A percentile compares a stretch with the other conserved stretches of the same genome.
Conservation (phyloP, 2,797 vertebrate species). For the Phrynocephalus vlangalii region DNA sequence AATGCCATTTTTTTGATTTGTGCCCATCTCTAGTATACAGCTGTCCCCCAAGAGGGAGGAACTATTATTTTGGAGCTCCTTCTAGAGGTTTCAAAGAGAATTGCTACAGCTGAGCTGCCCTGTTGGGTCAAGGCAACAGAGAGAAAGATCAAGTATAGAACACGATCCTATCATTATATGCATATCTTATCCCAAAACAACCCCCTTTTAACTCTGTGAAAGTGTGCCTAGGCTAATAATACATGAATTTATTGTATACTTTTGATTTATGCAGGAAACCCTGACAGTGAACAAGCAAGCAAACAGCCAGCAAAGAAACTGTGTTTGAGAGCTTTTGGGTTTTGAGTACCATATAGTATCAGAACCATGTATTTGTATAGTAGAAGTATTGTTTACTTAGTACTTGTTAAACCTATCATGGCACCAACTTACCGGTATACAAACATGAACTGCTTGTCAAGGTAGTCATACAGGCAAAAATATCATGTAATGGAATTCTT, state of each 20-base stretch:
- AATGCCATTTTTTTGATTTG: no score
- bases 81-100: slow-evolving; percentile 60
- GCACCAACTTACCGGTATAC: no score
- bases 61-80: slow-evolving; percentile 69
- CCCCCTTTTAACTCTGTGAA: neutral
- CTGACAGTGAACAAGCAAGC: neutral
- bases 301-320: neutral
- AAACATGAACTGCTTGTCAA: neutral
- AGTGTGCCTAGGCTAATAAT: neutral
- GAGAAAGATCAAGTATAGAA: neutral
- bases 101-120: slow-evolving; percentile 8
- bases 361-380: neutral
- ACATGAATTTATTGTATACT: neutral
- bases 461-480: no score
- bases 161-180: neutral
- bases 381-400: no score
- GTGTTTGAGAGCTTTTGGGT: neutral
- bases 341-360: neutral
- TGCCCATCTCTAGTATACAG: neutral
- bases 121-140: neutral
- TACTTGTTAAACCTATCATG: no score
- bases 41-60: slow-evolving; percentile 34
- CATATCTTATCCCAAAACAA: neutral
- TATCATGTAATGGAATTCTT: neutral
- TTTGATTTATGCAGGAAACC: slow-evolving; percentile 8